Evolutionary conservation across 2,797 vertebrate genomes (phyloP).

Genomic region (Tapirus indicus): DNA sequence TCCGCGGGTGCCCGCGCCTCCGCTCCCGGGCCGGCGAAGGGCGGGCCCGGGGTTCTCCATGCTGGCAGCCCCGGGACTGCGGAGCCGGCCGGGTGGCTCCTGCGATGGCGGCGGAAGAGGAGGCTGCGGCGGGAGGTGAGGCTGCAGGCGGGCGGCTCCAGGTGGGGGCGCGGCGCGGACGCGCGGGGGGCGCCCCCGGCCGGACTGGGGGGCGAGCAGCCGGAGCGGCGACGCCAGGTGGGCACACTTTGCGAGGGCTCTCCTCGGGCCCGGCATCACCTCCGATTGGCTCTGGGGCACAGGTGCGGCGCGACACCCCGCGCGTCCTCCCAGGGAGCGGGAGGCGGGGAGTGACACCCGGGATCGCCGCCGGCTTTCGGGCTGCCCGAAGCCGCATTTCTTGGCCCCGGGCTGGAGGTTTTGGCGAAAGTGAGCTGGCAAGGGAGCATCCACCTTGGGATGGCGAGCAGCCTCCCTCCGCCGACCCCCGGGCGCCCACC

Average conservation of each 20-base stretch:
- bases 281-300: not conserved
- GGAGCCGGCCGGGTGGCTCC: not conserved
- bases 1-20: not conserved
- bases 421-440: not conserved
- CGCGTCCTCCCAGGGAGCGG: not conserved
- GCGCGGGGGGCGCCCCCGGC: not conserved
- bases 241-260: not conserved
- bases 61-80: not conserved
- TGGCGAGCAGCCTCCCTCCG: not conserved
- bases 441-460: not conserved
- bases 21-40: not conserved
- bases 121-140: slow-evolving; percentile 57
- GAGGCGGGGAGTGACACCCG: not conserved
- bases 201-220: not conserved
- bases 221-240: not conserved
- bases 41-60: slow-evolving; percentile 1
- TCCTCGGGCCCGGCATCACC: no score
- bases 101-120: slow-evolving; percentile 55
- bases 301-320: not conserved
- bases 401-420: not conserved
- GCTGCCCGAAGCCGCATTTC: not conserved
- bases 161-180: not conserved
- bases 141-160: not conserved
- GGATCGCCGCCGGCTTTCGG: not conserved
- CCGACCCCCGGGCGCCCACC: accelerated